Conservation (phyloP, 2,888 invertebrate genomes). For the Stenichneumon culpator region DNA sequence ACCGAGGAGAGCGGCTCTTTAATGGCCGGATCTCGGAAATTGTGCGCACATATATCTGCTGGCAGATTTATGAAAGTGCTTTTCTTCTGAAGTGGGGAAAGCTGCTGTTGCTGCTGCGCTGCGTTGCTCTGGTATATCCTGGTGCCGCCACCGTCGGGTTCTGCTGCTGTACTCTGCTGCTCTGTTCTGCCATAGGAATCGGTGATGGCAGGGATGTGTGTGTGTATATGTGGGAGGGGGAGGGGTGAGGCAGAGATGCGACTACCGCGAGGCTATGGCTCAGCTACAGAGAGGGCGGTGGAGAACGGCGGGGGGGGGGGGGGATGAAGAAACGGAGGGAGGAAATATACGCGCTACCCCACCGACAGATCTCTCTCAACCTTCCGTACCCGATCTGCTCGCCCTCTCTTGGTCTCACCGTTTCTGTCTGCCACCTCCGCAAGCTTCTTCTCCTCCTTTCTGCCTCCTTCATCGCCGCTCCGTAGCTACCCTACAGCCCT, state of each 20-base stretch:
- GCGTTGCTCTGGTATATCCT: conserved; percentile 46
- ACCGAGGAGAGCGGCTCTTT: conserved; percentile 87
- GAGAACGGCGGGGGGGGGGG: conserved; percentile 80
- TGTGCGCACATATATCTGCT: conserved; percentile 96
- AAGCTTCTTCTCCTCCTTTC: conserved; percentile 80
- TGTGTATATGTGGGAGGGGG: conserved; percentile 70
- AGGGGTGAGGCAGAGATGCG: conserved; percentile 85
- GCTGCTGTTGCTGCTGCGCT: conserved; percentile 78
- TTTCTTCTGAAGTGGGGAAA: conserved; percentile 87
- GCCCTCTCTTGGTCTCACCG: conserved; percentile 69
- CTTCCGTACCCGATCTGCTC: conserved; percentile 82
- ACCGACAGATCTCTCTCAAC: conserved; percentile 71
- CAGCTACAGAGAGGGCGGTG: conserved; percentile 85
- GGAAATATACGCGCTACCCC: conserved; percentile 73
- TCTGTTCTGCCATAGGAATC: conserved; percentile 58
- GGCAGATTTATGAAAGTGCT: conserved; percentile 96
- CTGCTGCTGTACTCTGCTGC: conserved; percentile 40
- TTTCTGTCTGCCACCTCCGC: conserved; percentile 68
- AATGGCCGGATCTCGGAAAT: conserved; percentile 96
- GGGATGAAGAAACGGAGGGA: conserved; percentile 68
- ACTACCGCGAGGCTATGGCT: conserved; percentile 86
- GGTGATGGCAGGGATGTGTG: conserved; percentile 61
- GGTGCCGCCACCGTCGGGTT: conserved; percentile 58
- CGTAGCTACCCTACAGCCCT: conserved; percentile 75
- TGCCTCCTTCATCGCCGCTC: conserved; percentile 79